Evolutionary conservation across 1,140 invertebrate genomes (phyloP).

Genomic region (Drosophila nikananu): DNA sequence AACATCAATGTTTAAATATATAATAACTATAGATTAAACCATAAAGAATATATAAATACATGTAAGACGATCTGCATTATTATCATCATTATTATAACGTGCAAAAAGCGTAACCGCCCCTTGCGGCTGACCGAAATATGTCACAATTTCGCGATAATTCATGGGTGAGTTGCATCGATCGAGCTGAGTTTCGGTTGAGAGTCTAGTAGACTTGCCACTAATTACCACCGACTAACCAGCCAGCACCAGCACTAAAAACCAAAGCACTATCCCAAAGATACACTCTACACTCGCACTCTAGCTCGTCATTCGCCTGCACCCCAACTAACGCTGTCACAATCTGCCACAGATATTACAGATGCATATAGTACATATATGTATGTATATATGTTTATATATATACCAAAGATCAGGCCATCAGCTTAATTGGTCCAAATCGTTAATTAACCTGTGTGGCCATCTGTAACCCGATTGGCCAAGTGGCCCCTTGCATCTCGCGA

Average conservation of each 20-base stretch:
- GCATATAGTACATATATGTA: neutral
- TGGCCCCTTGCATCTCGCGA: slow-evolving; percentile 70
- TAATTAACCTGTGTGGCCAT: slow-evolving; percentile 78
- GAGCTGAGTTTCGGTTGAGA: slow-evolving; percentile 7
- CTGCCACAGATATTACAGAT: slow-evolving; percentile 5
- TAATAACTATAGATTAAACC: neutral
- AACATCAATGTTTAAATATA: too few species aligned
- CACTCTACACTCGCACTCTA: slow-evolving; percentile 14
- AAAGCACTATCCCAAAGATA: slow-evolving; percentile 29
- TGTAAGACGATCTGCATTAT: slow-evolving; percentile 13
- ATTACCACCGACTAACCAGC: slow-evolving; percentile 38
- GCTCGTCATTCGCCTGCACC: slow-evolving; percentile 11
- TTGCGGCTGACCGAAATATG: slow-evolving; percentile 65
- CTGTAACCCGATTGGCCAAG: slow-evolving; percentile 74
- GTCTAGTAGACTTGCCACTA: slow-evolving; percentile 18
- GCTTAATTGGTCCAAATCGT: slow-evolving; percentile 76
- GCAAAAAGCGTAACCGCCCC: neutral
- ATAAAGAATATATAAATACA: slow-evolving; percentile 1
- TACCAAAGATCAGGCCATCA: slow-evolving; percentile 13
- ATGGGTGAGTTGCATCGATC: slow-evolving; percentile 78
- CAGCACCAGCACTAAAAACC: slow-evolving; percentile 5
- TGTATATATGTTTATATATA: neutral
- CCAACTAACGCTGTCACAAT: slow-evolving; percentile 49
- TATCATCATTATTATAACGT: slow-evolving; percentile 14
- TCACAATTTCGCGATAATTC: slow-evolving; percentile 85